These are phyloP conservation scores for Pomatorhinus ruficollis DNA, from an alignment of 2,113 vertebrate genomes.

Conservation along the genomic window DNA sequence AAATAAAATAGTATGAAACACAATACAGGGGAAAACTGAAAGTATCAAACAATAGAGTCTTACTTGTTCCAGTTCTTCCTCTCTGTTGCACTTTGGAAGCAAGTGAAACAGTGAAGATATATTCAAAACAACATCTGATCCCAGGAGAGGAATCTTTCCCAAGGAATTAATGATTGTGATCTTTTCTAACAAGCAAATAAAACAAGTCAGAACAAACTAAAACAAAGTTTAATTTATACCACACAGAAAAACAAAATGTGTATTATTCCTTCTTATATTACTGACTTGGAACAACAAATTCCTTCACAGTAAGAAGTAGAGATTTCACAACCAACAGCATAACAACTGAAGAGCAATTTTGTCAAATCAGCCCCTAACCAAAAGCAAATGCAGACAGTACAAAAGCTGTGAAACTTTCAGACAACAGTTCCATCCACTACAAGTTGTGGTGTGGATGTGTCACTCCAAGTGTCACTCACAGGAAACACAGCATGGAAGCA, in stretches of 20 bases:
- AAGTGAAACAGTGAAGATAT: constrained; percentile 70
- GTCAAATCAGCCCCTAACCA: background rate
- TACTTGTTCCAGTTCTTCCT: constrained; percentile 82
- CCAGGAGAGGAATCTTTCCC: constrained; percentile 10
- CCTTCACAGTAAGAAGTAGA: background rate
- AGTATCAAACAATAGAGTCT: background rate
- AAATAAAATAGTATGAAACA: background rate
- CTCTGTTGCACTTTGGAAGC: constrained; percentile 66
- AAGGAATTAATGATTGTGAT: background rate
- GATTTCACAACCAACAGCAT: background rate
- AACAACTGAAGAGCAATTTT: background rate
- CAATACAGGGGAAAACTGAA: background rate
- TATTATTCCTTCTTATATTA: background rate
- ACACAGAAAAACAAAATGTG: background rate
- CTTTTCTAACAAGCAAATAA: constrained; percentile 23
- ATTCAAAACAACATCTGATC: constrained; percentile 74
- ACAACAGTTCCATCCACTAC: background rate
- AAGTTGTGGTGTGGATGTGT: background rate
- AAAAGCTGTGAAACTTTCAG: background rate
- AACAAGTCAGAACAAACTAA: background rate
- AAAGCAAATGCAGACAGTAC: background rate
- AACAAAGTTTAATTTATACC: background rate
- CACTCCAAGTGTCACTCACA: background rate
- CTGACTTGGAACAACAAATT: background rate
- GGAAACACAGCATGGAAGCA: background rate